Base-by-base conservation (phyloP, 1,140 invertebrate species). In the Macrobrachium nipponense region DNA sequence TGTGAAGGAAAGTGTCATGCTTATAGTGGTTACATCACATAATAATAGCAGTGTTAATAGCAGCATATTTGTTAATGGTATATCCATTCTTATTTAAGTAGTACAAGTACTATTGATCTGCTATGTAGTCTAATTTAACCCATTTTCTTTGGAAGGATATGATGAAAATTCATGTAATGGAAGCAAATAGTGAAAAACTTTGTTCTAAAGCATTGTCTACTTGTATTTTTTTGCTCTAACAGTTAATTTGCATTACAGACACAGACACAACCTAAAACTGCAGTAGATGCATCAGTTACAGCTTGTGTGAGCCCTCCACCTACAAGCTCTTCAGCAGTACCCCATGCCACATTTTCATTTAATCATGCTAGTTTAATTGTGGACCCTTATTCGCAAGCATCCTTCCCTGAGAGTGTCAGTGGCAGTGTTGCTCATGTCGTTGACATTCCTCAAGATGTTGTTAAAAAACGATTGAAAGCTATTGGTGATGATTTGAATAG, bases 401-500 rank as follows among this genome's bases (percentile, higher is more conserved):
- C 43, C 17, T 36, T 20, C 14, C 36, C 44, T 5, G 58, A 12
- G 51, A 51, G 36, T 51, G 5, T 66, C 14, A 15, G n/a, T 20
- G 18, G 44, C 23, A 23, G n/a, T 17, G 36, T 72, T 17, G 64
- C 60, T 51, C 66, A 72, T 36, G 60, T 58, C 23, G 66, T 72
- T 59, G 66, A 81, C 23, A 72, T 60, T 72, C 80, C 80, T 36
- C 44, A 15, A 4, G 80, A 72, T 20, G 36, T 70, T 59, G 66
- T 68, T 23, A n/a, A 72, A 12, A 14, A 51, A 66, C 44, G 60
- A 11, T 58, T 81, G 36, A 51, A 58, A 72, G 66, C 58, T 15
- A 72, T 81, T 76, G 17, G 51, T 27, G 44, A 81, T 81, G 80
- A 81, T 3, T 58, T 76, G 10, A 20, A 81, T 59, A 59, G 51